Percentiles rank a stretch among this genome's conserved stretches.
These are phyloP conservation scores for Aplidium turbinatum DNA, from an alignment of 23 tunicate species.

Conservation along the genomic window DNA sequence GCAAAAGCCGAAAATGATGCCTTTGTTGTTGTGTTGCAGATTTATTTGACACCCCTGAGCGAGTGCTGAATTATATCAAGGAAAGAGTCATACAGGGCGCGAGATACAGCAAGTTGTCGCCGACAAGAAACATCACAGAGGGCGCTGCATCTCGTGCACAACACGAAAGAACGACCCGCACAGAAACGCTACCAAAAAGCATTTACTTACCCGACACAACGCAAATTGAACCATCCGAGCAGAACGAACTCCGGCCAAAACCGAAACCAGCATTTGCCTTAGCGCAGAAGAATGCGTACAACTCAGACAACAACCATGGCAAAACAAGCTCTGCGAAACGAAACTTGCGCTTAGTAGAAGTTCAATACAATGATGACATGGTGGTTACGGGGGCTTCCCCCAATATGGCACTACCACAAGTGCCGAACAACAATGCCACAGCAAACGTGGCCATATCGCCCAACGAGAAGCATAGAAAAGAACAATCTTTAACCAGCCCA, in stretches of 20 bases:
- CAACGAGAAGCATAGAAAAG: no score
- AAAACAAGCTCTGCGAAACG: neutral
- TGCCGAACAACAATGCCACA: neutral
- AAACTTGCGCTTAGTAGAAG: neutral
- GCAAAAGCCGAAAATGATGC: no score
- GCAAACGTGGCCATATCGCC: no score
- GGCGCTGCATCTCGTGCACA: no score
- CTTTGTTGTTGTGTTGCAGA: constrained; percentile 15
- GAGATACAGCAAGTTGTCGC: no score
- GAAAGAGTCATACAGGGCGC: constrained; percentile 20
- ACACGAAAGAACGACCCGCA: no score
- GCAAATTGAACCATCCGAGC: neutral
- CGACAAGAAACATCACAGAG: no score
- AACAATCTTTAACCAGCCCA: no score
- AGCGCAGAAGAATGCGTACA: neutral
- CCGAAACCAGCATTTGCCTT: neutral
- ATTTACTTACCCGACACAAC: no score
- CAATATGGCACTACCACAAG: neutral
- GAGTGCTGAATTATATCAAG: constrained; percentile 11
- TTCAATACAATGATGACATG: neutral
- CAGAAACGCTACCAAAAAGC: no score
- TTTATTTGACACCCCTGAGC: constrained; percentile 2
- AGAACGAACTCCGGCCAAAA: neutral
- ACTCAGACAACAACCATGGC: neutral
- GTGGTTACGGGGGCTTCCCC: neutral